Evolutionary conservation across 2,888 invertebrate genomes (phyloP), one percentile per base, ranked within the genome.

Genomic region (Drosophila nr. perissopoda): DNA sequence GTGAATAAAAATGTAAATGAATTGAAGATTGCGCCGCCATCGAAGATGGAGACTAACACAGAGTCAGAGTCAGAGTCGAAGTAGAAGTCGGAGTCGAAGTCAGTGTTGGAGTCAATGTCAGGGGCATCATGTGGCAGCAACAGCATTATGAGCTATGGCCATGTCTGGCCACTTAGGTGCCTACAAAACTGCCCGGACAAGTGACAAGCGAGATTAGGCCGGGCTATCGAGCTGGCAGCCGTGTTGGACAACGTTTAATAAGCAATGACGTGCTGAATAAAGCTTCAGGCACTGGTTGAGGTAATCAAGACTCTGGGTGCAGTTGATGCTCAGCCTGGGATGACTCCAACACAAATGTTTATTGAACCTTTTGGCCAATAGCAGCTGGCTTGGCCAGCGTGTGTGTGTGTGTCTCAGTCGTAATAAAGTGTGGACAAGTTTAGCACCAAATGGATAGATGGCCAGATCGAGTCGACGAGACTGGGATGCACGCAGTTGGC

Each of bases 1-100:
- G 91, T 89, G 88, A 91, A 91, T 91, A 90, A 91, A 91, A 91
- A 92, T 92, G 91, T 91, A 91, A 91, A 92, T 91, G 89, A 85
- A 88, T 91, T 89, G 81, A 82, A 90, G 89, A 88, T 90, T 90
- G 89, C 69, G 70, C 78, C 88, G 81, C 81, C 73, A 79, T 79
- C 81, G 79, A 70, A 54, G 78, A 25, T 33, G 29, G 4, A 27
- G 61, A 29, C 21, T 25, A n/a, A 56, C 59, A 36, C 49, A 48
- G 6, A 40, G 63, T n/a, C 25, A 13, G 29, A 33, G 61, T 21
- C 34, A 18, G 59, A 60, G 72, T 27, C 27, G 31, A 2, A 38
- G 66, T 48, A 16, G 40, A 2, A 54, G 69, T 34, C 40, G 51
- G 0, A 49, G 59, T 27, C 18, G 27, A 33, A 42, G 53, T 31